Percentiles rank a stretch among this genome's conserved stretches.
Evolutionary conservation across 37 sponge, comb jelly and placozoan genomes (phyloP).

Genomic region (Halisarca cf. caerulea): DNA sequence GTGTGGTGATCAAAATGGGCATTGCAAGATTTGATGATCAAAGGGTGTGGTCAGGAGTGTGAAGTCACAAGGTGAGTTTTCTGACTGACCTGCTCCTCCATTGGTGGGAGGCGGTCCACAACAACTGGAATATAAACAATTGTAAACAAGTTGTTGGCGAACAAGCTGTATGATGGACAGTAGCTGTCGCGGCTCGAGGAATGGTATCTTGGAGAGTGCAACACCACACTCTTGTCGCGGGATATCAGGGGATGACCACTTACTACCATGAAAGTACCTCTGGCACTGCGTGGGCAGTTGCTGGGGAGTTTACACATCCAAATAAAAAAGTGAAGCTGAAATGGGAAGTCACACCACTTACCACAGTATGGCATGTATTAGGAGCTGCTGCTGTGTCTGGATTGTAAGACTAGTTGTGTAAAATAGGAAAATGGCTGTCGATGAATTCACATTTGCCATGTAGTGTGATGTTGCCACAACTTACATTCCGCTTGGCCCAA

Average conservation of each 20-base stretch:
- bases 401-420: not conserved
- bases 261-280: conserved; percentile 11
- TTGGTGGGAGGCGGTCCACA: conserved; percentile 20
- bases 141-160: conserved; percentile 65
- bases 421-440: not conserved
- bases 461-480: not conserved
- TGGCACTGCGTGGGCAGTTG: conserved; percentile 19
- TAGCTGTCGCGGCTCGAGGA: conserved; percentile 52
- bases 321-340: not conserved
- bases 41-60: no score
- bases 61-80: no score
- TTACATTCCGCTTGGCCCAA: conserved; percentile 5
- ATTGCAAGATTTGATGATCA: no score
- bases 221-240: conserved; percentile 35
- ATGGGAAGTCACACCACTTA: not conserved
- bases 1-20: no score
- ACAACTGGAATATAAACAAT: conserved; percentile 46
- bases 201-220: conserved; percentile 48
- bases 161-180: conserved; percentile 48
- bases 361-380: conserved; percentile 25
- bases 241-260: conserved; percentile 11
- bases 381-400: conserved; percentile 15
- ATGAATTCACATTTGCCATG: not conserved
- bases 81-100: not conserved
- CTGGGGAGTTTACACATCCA: not conserved